phyloP scores from a whole-genome alignment of 2,113 vertebrate species.

The Callaeas wilsoni region DNA sequence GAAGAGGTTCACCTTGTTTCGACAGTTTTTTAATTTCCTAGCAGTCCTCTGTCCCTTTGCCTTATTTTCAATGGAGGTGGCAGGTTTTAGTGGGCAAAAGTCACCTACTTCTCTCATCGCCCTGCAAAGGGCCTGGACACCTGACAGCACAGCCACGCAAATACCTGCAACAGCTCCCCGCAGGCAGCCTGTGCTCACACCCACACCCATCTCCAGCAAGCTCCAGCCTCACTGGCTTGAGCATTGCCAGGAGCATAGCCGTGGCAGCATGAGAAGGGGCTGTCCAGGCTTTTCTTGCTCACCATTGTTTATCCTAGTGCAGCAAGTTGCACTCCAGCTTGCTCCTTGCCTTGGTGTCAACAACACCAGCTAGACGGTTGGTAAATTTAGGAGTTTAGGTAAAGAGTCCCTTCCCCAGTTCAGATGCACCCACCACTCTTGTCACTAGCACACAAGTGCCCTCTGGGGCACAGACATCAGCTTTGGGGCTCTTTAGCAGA shows the following conservation, averaged over 20 bases:
- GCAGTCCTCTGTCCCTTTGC: not conserved
- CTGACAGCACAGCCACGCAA: not conserved
- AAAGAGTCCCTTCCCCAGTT: not conserved
- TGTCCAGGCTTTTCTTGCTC: not conserved
- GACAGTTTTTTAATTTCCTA: not conserved
- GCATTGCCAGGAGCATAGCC: not conserved
- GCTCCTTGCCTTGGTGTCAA: not conserved
- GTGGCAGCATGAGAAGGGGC: not conserved
- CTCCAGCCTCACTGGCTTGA: not conserved
- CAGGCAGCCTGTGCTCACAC: not conserved
- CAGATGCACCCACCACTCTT: not conserved
- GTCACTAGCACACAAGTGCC: fast-evolving
- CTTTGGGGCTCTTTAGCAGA: not conserved
- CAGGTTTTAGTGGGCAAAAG: not conserved
- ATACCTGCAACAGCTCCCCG: not conserved
- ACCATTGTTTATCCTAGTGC: not conserved
- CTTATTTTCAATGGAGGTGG: not conserved
- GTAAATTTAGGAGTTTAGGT: not conserved
- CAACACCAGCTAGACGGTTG: not conserved
- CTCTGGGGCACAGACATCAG: not conserved
- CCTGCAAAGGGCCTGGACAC: not conserved
- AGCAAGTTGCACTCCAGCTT: not conserved
- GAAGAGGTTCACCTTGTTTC: not conserved
- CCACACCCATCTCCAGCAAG: not conserved
- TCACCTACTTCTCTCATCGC: not conserved